Evolutionary conservation across 2,797 vertebrate genomes (phyloP).

Genomic region (Cygnus olor): DNA sequence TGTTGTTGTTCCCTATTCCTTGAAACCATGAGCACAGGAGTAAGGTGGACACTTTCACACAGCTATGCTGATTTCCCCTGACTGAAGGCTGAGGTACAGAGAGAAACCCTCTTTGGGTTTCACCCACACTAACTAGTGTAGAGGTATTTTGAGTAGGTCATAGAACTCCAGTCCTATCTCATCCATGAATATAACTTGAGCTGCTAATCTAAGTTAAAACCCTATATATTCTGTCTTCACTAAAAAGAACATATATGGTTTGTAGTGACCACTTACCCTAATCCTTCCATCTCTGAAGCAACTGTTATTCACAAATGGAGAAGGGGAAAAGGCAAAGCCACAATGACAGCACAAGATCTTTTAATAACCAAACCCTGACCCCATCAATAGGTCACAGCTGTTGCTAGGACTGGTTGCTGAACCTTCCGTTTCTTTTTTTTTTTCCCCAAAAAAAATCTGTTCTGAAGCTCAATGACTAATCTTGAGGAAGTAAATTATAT

Average conservation of each 20-base stretch:
- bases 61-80: neutral
- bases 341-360: neutral
- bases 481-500: neutral
- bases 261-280: neutral
- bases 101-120: neutral
- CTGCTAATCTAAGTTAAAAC: neutral
- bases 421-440: neutral
- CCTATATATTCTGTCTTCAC: neutral
- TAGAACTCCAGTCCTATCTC: neutral
- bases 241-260: neutral
- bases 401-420: neutral
- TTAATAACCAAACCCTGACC: neutral
- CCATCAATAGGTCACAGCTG: neutral
- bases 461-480: neutral
- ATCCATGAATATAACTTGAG: neutral
- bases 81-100: fast-evolving
- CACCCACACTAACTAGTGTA: neutral
- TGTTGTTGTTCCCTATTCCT: neutral
- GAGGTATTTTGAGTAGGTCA: neutral
- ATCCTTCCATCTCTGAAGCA: neutral
- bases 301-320: neutral
- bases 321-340: neutral
- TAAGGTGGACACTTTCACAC: neutral
- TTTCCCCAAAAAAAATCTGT: neutral
- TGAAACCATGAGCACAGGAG: neutral